Base-by-base conservation (phyloP, 2,797 vertebrate genomes). In the Lacerta agilis region DNA sequence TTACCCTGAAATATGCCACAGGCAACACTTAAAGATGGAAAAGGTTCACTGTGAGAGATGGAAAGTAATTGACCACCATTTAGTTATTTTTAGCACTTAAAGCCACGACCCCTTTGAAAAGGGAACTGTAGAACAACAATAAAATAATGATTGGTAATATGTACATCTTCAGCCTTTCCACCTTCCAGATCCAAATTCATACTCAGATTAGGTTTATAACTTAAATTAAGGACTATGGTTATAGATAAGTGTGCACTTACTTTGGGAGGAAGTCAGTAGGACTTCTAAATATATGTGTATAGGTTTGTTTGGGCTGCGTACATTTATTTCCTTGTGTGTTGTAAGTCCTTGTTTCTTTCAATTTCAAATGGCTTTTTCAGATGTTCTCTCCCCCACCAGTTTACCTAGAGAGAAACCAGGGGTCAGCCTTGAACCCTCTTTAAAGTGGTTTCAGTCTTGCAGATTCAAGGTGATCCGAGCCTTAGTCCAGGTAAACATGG, bases 31-130 rank as follows among this genome's bases (percentile, higher is more conserved):
- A 72, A 72, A 87, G 29, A 13, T 43, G 49, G 61, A 33, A 13
- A 76, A 33, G 27, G 25, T 69, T 78, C 55, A 55, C n/a, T 69
- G 64, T 20, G 43, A 29, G 20, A 64, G 69, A 78, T 64, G 38
- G n/a, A 7, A n/a, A 75, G n/a, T 69, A 78, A 49, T 79, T 86
- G 33, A n/a, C 72, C 10, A 10, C 75, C 69, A 66, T 73, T 85
- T 18, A 25, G 41, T 76, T 69, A 78, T 85, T 85, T 85, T 85
- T 85, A 85, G 83, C n/a, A 72, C 61, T 45, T 61, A 64, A 85
- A 82, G 72, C 64, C 25, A 81, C 23, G 38, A 41, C 45, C 71
- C 61, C 38, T 78, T 69, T 88, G 49, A 82, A 85, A 79, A 38
- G 64, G n/a, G 43, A 87, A n/a, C 36, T 64, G 9, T 27, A 78